Evolutionary conservation across 2,113 vertebrate genomes (phyloP), one percentile per base, ranked within the genome.

Genomic region (Oncorhynchus gorbuscha): DNA sequence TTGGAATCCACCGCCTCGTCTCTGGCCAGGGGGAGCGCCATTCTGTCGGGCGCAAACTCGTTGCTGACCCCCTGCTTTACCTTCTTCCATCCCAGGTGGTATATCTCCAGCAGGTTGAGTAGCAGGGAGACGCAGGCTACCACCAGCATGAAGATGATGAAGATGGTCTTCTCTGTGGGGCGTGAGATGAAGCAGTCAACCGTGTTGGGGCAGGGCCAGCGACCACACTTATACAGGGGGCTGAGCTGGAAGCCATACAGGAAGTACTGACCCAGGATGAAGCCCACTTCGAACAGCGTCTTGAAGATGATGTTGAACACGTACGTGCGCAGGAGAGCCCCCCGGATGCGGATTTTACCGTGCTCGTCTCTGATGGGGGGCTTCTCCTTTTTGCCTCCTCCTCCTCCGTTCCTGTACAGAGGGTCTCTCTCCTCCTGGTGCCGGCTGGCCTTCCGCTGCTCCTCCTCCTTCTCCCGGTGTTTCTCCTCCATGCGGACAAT

Each of bases 241-340:
- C 92, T 94, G 81, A 98, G 92, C 82, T 93, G 89, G 4, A 97
- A 97, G 85, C 96, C 97, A 1, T 97, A 97, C 0, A 98, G 93
- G 75, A 95, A 94, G 85, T 97, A 97, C 90, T 97, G 97, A n/a
- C 95, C 96, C 39, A 95, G 93, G 74, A 97, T 95, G 91, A 97
- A 98, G 87, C 95, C 95, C 90, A 97, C 94, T 84, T 98, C 97
- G 4, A 98, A 95, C 49, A 97, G 87, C 0, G 95, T 96, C 90
- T 97, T 97, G 87, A 97, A 97, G 90, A 97, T 91, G 11, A 97
- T 95, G 88, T 96, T 97, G 90, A 97, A 96, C 82, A 97, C 93
- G 0, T 97, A 98, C 30, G 95, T 96, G 78, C 95, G 93, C 71
- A 97, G 86, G 66, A 98, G 91, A 11, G 92, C 84, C 91, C 96